Evolutionary conservation across 2,113 vertebrate genomes (phyloP).

Genomic region (Chloropsis hardwickii): DNA sequence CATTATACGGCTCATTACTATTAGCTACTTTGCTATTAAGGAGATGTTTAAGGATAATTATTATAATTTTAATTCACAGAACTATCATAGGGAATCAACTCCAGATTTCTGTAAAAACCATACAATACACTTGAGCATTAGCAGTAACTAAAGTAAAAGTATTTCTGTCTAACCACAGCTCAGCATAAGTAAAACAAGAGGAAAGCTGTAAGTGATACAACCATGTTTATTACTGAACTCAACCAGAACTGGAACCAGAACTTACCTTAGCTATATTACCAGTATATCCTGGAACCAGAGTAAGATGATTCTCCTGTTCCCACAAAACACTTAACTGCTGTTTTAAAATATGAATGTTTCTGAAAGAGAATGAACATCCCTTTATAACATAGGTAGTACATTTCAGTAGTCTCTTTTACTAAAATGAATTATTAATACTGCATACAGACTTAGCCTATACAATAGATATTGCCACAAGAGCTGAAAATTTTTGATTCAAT

Average conservation of each 20-base stretch:
- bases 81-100: neutral
- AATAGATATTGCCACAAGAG: neutral
- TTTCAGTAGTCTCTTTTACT: neutral
- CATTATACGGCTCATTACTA: neutral
- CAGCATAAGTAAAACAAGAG: neutral
- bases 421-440: neutral
- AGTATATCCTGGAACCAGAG: slow-evolving; percentile 82
- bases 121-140: neutral
- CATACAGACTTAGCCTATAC: neutral
- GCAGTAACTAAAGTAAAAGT: neutral
- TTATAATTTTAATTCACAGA: neutral
- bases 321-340: slow-evolving; percentile 82
- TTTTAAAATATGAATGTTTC: slow-evolving; percentile 87
- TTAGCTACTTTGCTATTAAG: neutral
- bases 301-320: slow-evolving; percentile 80
- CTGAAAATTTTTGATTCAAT: neutral
- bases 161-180: neutral
- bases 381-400: neutral
- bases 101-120: neutral
- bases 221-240: neutral
- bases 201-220: neutral
- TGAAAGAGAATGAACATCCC: slow-evolving; percentile 48
- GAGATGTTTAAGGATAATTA: neutral
- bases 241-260: neutral
- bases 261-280: slow-evolving; percentile 86